Evolutionary conservation across 2,888 invertebrate genomes (phyloP).

Genomic region (Lepidochitona cinerea): DNA sequence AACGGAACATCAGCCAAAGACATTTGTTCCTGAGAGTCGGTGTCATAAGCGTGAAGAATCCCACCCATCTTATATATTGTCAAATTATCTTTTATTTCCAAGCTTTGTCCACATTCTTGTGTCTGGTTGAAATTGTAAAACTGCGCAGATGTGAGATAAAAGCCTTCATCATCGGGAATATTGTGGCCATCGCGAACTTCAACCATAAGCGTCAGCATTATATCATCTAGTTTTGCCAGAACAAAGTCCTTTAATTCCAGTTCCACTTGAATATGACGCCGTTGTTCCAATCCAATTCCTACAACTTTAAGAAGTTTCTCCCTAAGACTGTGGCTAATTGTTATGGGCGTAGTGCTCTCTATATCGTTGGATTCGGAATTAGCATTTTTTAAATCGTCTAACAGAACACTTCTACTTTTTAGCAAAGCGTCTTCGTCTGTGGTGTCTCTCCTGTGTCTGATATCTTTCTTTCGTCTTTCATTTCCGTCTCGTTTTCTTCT

Average conservation of each 20-base stretch:
- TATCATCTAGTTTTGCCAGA: background rate
- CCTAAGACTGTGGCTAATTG: too few species aligned
- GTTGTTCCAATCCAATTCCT: too few species aligned
- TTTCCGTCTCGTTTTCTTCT: too few species aligned
- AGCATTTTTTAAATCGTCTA: too few species aligned
- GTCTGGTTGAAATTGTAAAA: background rate
- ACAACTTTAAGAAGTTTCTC: too few species aligned
- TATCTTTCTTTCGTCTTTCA: too few species aligned
- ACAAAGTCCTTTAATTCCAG: background rate
- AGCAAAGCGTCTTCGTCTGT: too few species aligned
- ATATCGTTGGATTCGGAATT: too few species aligned
- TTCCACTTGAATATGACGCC: background rate
- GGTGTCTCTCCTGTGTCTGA: too few species aligned
- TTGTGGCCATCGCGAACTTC: background rate
- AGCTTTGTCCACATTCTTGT: background rate
- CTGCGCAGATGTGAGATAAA: background rate
- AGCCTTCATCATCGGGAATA: background rate
- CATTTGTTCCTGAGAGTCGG: background rate
- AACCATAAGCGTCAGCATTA: background rate
- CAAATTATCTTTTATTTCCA: background rate
- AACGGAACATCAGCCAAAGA: background rate
- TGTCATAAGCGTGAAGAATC: background rate
- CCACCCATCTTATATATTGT: background rate
- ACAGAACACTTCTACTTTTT: too few species aligned
- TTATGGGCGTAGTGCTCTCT: too few species aligned